These are phyloP conservation scores for Tetragonula carbonaria DNA, from an alignment of 2,888 invertebrate genomes.

Conservation along the genomic window DNA sequence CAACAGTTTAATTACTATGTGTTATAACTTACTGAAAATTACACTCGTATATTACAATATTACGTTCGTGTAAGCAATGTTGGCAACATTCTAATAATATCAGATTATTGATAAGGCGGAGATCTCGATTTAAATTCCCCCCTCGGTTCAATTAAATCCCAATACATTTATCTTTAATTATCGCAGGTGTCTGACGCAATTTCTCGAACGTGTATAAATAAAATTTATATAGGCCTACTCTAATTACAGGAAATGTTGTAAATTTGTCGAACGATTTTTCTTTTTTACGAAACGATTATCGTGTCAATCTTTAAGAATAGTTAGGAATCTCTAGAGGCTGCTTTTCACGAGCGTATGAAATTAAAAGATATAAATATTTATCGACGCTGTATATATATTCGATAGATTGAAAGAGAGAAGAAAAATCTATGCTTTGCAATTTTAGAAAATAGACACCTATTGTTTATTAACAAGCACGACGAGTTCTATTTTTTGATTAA, in stretches of 20 bases:
- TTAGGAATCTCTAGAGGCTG: not conserved
- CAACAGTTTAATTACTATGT: not conserved
- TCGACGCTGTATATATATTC: not conserved
- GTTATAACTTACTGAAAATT: not conserved
- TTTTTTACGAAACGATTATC: not conserved
- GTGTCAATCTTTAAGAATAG: not conserved
- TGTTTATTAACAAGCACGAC: too few species aligned
- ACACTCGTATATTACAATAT: not conserved
- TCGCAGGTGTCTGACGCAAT: not conserved
- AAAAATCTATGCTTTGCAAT: not conserved
- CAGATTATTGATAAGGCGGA: not conserved
- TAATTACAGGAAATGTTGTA: too few species aligned
- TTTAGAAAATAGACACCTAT: not conserved
- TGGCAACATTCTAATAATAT: not conserved
- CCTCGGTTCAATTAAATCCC: not conserved
- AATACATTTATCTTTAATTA: not conserved
- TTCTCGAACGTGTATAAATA: not conserved
- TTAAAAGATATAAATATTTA: not conserved
- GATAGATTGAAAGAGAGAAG: too few species aligned
- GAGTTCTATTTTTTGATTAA: too few species aligned
- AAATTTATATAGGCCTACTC: not conserved
- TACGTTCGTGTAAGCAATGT: too few species aligned
- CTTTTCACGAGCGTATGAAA: not conserved
- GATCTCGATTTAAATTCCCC: not conserved
- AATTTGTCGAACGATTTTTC: too few species aligned